A percentile compares a stretch with the other conserved stretches of the same genome.
phyloP scores from a whole-genome alignment of 2,797 vertebrate genomes.

The Phalanger gymnotis region DNA sequence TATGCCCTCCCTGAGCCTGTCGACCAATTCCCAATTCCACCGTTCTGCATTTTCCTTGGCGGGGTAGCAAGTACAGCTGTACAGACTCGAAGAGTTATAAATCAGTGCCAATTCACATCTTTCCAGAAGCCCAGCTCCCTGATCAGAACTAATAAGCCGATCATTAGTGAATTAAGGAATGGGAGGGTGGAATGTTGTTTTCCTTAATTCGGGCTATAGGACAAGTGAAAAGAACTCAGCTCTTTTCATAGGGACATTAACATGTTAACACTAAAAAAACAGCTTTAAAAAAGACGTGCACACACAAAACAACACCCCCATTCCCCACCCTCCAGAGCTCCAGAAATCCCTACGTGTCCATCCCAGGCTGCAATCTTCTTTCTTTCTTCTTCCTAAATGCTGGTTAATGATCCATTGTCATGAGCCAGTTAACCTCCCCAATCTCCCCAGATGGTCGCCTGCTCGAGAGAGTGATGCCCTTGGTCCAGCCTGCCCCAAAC shows the following conservation, averaged over 20 bases:
- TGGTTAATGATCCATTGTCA: constrained; percentile 70
- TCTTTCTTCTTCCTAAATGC: constrained; percentile 64
- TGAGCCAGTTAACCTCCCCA: constrained; percentile 63
- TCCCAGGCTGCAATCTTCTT: constrained; percentile 56
- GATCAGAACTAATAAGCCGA: constrained; percentile 73
- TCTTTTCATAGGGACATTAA: constrained; percentile 76
- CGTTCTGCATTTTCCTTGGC: constrained; percentile 66
- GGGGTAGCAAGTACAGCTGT: constrained; percentile 26
- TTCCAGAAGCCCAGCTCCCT: constrained; percentile 63
- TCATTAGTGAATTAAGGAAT: constrained; percentile 82
- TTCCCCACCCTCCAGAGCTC: background rate
- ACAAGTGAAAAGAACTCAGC: constrained; percentile 68
- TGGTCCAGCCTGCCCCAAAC: constrained; percentile 67
- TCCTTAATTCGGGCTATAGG: constrained; percentile 77
- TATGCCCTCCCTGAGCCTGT: constrained; percentile 59
- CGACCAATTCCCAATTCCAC: constrained; percentile 36
- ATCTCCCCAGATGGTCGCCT: constrained; percentile 71
- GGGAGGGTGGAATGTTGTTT: constrained; percentile 70
- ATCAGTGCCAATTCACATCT: constrained; percentile 76
- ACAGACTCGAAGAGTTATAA: constrained; percentile 72
- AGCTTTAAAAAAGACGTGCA: background rate
- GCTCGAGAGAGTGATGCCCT: constrained; percentile 37
- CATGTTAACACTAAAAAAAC: constrained; percentile 75
- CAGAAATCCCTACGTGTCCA: constrained; percentile 66
- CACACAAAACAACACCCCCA: constrained; percentile 17